Evolutionary conservation across 1,140 invertebrate species (phyloP).

Genomic region (Diprion similis): DNA sequence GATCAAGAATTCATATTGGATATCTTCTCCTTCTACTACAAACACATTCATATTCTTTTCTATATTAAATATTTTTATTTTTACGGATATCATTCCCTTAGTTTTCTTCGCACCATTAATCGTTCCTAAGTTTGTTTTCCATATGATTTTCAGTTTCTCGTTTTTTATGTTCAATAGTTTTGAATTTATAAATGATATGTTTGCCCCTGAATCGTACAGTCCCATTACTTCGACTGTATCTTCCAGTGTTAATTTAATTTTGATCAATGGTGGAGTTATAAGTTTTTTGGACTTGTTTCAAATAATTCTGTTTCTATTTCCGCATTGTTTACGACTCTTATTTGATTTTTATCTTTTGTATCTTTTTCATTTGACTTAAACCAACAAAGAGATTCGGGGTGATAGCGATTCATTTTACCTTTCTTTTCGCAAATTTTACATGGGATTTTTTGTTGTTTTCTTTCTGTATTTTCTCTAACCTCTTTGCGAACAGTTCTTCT

Average conservation of each 20-base stretch:
- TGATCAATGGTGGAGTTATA: constrained; percentile 42
- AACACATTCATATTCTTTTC: constrained; percentile 17
- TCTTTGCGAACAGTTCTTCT: constrained; percentile 10
- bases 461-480: too few relatives aligned
- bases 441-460: too few relatives aligned
- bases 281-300: constrained; percentile 40
- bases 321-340: constrained; percentile 32
- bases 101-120: constrained; percentile 11
- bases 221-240: constrained; percentile 33
- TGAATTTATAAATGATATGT: constrained; percentile 36
- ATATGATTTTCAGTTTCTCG: not conserved
- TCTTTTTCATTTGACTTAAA: constrained; percentile 29
- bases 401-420: constrained; percentile 36
- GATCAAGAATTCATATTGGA: constrained; percentile 8
- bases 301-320: constrained; percentile 35
- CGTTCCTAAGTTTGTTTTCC: constrained; percentile 3
- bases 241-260: constrained; percentile 40
- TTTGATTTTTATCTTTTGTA: too few relatives aligned
- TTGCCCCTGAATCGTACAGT: constrained; percentile 35
- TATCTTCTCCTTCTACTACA: constrained; percentile 6
- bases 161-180: constrained; percentile 34
- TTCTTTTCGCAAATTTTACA: constrained; percentile 40
- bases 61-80: constrained; percentile 15
- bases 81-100: not conserved
- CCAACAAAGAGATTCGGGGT: constrained; percentile 36